Evolutionary conservation across 2,113 vertebrate species (phyloP).

Genomic region (Bettongia penicillata): DNA sequence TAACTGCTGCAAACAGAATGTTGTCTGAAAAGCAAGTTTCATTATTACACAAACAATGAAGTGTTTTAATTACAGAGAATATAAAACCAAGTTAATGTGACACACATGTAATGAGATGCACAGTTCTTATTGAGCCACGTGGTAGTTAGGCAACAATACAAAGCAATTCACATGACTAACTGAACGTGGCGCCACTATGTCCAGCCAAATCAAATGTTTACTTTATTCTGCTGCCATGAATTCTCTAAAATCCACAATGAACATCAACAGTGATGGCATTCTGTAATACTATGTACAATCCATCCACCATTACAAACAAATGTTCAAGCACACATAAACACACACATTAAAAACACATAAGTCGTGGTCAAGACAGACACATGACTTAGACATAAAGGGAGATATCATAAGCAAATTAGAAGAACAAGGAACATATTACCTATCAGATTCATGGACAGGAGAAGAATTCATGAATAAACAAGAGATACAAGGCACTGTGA

Average conservation of each 20-base stretch:
- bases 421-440: too few species aligned
- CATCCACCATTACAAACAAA: background rate
- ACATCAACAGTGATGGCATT: background rate
- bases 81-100: constrained; percentile 12
- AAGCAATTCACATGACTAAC: background rate
- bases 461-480: too few species aligned
- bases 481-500: too few species aligned
- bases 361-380: background rate
- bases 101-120: background rate
- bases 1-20: background rate
- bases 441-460: too few species aligned
- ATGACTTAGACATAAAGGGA: too few species aligned
- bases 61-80: background rate
- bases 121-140: background rate
- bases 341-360: background rate
- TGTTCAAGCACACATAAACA: background rate
- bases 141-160: background rate
- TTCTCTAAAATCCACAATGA: background rate
- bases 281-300: background rate
- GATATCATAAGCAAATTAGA: too few species aligned
- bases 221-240: background rate
- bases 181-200: background rate
- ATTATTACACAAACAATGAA: background rate
- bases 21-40: background rate
- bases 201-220: background rate